Evolutionary conservation across 2,113 vertebrate species (phyloP).

Genomic region (Panthera tigris): DNA sequence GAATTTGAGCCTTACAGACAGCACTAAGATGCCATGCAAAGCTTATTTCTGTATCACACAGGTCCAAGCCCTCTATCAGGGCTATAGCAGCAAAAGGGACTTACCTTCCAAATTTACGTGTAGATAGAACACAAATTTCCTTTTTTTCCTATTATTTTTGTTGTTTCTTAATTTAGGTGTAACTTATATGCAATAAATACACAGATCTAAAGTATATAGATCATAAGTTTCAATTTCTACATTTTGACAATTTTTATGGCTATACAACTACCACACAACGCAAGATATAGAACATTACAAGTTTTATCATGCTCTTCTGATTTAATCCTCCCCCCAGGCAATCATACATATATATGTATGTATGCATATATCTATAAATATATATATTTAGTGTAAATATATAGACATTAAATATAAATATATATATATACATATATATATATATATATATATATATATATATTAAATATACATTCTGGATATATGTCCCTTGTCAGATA

Average conservation of each 20-base stretch:
- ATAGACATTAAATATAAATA: background rate
- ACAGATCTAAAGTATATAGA: background rate
- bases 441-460: too few relatives aligned
- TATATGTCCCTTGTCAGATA: background rate
- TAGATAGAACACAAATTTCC: background rate
- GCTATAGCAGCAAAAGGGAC: background rate
- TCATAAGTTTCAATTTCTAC: background rate
- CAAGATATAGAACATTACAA: background rate
- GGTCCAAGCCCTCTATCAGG: background rate
- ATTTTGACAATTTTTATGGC: background rate
- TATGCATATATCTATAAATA: fast-evolving
- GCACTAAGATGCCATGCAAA: background rate
- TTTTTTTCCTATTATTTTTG: background rate
- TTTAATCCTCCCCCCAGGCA: background rate
- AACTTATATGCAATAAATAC: background rate
- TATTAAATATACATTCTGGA: background rate
- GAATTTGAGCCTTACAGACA: background rate
- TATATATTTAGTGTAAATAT: too few relatives aligned
- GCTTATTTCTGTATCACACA: background rate
- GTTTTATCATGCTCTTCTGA: background rate
- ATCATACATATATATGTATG: background rate
- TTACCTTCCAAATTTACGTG: background rate
- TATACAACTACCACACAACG: background rate
- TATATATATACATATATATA: too few relatives aligned
- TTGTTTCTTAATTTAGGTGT: background rate